Evolutionary conservation across 2,797 vertebrate species (phyloP).

Genomic region (Philypnodon macrostomus): DNA sequence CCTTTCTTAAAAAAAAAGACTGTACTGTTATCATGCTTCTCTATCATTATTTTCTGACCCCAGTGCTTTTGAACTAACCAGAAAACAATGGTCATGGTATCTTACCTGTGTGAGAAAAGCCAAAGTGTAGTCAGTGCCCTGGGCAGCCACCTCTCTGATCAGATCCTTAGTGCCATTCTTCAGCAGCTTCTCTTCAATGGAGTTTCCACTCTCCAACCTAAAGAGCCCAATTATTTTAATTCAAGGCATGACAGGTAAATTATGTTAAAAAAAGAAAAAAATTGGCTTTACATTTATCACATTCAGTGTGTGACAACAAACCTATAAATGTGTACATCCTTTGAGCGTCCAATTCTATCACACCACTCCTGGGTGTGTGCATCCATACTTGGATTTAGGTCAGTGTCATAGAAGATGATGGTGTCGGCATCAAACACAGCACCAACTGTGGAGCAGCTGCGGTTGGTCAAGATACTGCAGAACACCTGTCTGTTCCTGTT

Average conservation of each 20-base stretch:
- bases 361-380: conserved; percentile 93
- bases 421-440: conserved; percentile 89
- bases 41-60: no score
- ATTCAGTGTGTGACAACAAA: no score
- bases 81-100: conserved; percentile 1
- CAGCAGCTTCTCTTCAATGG: conserved; percentile 91
- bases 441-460: conserved; percentile 87
- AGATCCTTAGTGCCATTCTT: conserved; percentile 94
- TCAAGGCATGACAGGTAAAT: no score
- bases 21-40: no score
- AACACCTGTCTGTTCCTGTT: conserved; percentile 88
- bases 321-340: conserved; percentile 96
- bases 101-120: conserved; percentile 92
- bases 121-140: conserved; percentile 91
- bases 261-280: no score
- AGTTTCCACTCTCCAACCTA: conserved; percentile 91
- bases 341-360: conserved; percentile 89
- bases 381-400: conserved; percentile 92
- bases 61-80: conserved; percentile 1
- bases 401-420: conserved; percentile 91
- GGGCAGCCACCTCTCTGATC: conserved; percentile 92
- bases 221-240: conserved; percentile 3
- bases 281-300: no score
- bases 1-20: no score
- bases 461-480: conserved; percentile 91